Evolutionary conservation across 2,113 vertebrate genomes (phyloP).

Genomic region (Oostethus manadensis): DNA sequence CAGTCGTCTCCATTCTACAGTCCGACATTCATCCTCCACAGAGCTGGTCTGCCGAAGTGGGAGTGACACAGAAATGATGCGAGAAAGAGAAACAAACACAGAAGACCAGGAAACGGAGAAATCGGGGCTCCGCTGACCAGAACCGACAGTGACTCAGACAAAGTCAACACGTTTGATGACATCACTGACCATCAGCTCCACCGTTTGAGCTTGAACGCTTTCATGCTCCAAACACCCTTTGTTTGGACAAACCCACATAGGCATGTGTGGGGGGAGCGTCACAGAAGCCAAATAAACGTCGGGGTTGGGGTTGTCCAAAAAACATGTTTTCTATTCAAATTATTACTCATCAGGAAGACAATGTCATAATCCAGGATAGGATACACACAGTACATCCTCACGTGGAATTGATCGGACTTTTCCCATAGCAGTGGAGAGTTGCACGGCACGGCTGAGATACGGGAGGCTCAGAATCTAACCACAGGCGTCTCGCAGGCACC

Average conservation of each 20-base stretch:
- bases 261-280: conserved; percentile 40
- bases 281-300: neutral
- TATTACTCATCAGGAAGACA: neutral
- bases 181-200: conserved; percentile 67
- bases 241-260: conserved; percentile 60
- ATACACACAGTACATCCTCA: too few relatives aligned
- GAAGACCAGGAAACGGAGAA: conserved; percentile 46
- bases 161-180: conserved; percentile 68
- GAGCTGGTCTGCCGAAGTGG: neutral
- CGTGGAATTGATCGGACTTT: neutral
- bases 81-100: conserved; percentile 46
- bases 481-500: conserved; percentile 63
- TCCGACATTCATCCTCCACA: too few relatives aligned
- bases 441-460: neutral
- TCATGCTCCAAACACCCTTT: conserved; percentile 62
- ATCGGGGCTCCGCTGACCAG: conserved; percentile 64
- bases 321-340: conserved; percentile 11
- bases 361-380: too few relatives aligned
- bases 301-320: neutral
- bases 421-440: too few relatives aligned
- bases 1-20: neutral
- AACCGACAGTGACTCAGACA: conserved; percentile 64
- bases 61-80: conserved; percentile 33
- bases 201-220: conserved; percentile 60
- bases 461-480: conserved; percentile 21